phyloP scores from a whole-genome alignment of 35 echinoderm and acorn worm species.

The Lytechinus pictus region DNA sequence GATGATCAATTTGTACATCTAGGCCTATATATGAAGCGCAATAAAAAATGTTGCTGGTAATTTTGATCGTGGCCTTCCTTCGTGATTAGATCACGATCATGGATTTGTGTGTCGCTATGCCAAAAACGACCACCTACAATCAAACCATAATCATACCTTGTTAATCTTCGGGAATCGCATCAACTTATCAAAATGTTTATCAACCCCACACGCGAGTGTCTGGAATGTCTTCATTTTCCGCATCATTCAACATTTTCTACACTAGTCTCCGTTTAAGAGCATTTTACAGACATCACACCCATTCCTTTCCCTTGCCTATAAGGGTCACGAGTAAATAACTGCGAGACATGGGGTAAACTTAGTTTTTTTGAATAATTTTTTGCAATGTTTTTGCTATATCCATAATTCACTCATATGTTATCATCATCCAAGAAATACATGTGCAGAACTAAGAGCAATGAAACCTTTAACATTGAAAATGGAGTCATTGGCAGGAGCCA shows the following conservation, averaged over 20 bases:
- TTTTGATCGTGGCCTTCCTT: too few species aligned
- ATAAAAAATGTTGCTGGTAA: too few species aligned
- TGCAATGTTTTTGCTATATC: too few species aligned
- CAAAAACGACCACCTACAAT: constrained; percentile 32
- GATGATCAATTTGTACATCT: too few species aligned
- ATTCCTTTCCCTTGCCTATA: too few species aligned
- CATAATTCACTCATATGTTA: too few species aligned
- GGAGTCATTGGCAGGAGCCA: constrained; percentile 34
- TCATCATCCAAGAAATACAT: neutral
- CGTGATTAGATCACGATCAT: neutral
- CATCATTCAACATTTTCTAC: neutral
- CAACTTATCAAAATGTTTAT: constrained; percentile 46
- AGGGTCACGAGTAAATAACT: too few species aligned
- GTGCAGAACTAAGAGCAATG: neutral
- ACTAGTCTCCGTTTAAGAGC: neutral
- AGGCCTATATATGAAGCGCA: too few species aligned
- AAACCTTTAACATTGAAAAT: neutral
- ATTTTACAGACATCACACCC: too few species aligned
- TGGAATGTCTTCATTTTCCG: neutral
- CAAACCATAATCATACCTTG: neutral
- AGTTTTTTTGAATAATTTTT: too few species aligned
- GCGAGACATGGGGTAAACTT: too few species aligned
- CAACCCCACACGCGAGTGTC: neutral
- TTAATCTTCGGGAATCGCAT: neutral
- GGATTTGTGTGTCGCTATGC: neutral